Evolutionary conservation across 1,140 invertebrate species (phyloP), one percentile per base, ranked within the genome.

Genomic region (Formica selysi): DNA sequence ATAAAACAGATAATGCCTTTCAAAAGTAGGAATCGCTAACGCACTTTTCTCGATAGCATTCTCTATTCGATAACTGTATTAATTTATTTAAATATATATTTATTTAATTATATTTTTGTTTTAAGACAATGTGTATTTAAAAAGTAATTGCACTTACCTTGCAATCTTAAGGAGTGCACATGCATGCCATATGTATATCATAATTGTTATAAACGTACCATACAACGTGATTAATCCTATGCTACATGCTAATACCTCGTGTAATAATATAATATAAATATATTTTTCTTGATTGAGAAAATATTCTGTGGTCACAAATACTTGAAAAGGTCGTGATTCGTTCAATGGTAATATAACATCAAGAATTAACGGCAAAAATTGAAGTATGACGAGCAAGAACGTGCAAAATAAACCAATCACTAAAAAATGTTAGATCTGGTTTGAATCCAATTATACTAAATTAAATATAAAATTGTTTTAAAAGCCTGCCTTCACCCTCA

Each of bases 261-360:
- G 84, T 13, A 85, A 26, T 5, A 85, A 6, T 6, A 85, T 80
- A 32, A 44, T 10, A 5, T 59, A 48, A 13, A 85, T 32, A 64
- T 76, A 85, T 85, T 19, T 85, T 2, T 85, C 73, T 5, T 48
- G 57, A 1, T 65, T 29, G 22, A 85, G 1, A 65, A 85, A 85
- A 13, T 78, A 85, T 65, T 85, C 81, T 13, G 44, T 5, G 2
- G 41, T 19, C 0, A 36, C 11, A 11, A 64, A 0, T 6, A 65
- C 7, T 6, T 16, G 73, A 41, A 13, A 29, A 1, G 44, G 59
- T 0, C 61, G 81, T 38, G 81, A 67, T 64, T 41, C 54, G 6
- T 85, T 85, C 6, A 85, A 51, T 22, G 84, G 76, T 22, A 32
- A 51, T 3, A 85, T 36, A 8, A 80, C 7, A 10, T 85, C 38